These are phyloP conservation scores for Drosophila vallismaia DNA, from an alignment of 2,888 invertebrate genomes.

Conservation along the genomic window DNA sequence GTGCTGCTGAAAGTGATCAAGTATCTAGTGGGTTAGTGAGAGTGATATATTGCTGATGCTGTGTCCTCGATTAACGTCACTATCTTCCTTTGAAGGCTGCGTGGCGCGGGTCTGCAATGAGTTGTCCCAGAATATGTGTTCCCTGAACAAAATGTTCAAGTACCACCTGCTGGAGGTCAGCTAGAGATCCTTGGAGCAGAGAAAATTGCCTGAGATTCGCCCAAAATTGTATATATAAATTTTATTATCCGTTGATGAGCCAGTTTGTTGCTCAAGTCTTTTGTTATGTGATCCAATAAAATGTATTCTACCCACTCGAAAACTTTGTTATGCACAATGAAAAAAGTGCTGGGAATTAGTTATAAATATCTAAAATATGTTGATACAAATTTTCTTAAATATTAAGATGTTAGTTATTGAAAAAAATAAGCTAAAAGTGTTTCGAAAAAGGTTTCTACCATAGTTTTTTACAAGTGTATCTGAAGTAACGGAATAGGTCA, in stretches of 20 bases:
- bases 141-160: conserved; percentile 72
- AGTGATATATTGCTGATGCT: conserved; percentile 7
- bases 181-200: conserved; percentile 29
- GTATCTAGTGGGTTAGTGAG: conserved; percentile 80
- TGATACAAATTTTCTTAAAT: too few relatives aligned
- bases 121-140: conserved; percentile 72
- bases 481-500: background rate
- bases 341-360: background rate
- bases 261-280: conserved; percentile 38
- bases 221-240: conserved; percentile 3
- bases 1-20: conserved; percentile 80
- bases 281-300: conserved; percentile 53
- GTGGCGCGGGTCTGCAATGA: conserved; percentile 71
- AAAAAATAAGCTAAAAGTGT: background rate
- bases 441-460: background rate
- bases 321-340: background rate
- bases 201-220: background rate
- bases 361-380: background rate
- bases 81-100: conserved; percentile 64
- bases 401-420: too few relatives aligned
- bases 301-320: conserved; percentile 12
- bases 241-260: conserved; percentile 30
- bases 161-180: conserved; percentile 70
- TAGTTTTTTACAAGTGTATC: background rate
- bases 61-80: conserved; percentile 1